Evolutionary conservation across 2,888 invertebrate genomes (phyloP), one percentile per base, ranked within the genome.

Genomic region (Sphaeridia pumilis): DNA sequence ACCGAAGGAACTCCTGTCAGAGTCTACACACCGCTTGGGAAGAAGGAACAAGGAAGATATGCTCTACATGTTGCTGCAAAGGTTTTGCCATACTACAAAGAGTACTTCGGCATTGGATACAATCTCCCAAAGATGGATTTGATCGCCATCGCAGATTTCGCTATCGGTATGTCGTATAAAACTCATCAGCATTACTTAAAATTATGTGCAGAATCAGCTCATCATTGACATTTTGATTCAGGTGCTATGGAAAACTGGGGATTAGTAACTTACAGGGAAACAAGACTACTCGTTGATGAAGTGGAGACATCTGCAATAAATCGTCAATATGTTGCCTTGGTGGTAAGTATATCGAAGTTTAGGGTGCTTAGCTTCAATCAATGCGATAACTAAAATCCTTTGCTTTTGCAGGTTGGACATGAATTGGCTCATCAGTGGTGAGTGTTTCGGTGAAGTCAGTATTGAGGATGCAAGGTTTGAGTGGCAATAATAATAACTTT

Each of bases 121-220:
- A 93, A 94, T 0, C 73, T 97, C 60, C 93, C 94, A 21, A 97
- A 97, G 72, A 87, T 94, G 71, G 97, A 97, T 73, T 77, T 95
- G 52, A 89, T 97, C 66, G 94, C 95, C 10, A 87, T 97, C 67
- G 85, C 93, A 2, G 95, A 95, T 70, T 94, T 95, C 69, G 84
- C 88, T 50, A 84, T 87, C 58, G 93, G 78, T 75, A 45, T 14
- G 21, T 41, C n/a, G 22, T 45, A n/a, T n/a, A n/a, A n/a, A n/a
- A 14, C 7, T 31, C 14, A 31, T 31, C 14, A 31, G 31, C 12
- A 43, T 52, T 24, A 21, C 22, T 53, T 54, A 17, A 43, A 43
- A 42, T 17, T 22, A 7, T 43, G 14, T 20, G 12, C 22, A 31
- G 17, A 56, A n/a, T 53, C 7, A 24, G 28, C 25, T 14, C 22